Percentiles rank a stretch among this genome's conserved stretches.
Evolutionary conservation across 1,140 invertebrate genomes (phyloP).

Genomic region (Polypedilum vanderplanki): DNA sequence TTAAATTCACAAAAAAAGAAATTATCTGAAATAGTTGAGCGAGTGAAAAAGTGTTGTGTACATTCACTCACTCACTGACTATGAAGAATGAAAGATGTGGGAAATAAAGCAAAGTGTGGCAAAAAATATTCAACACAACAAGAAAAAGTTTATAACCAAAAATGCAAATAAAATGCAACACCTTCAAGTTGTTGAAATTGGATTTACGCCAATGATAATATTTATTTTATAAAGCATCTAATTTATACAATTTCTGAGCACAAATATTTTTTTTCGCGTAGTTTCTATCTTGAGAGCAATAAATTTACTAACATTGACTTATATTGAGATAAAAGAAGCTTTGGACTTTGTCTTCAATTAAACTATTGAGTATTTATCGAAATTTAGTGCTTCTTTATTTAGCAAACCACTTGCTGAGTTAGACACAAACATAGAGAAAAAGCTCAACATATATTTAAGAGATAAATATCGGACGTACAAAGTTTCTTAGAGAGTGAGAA

Average conservation of each 20-base stretch:
- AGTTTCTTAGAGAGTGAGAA: not conserved
- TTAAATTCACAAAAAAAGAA: too few relatives aligned
- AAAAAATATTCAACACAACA: not conserved
- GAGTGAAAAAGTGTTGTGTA: not conserved
- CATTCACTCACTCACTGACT: too few relatives aligned
- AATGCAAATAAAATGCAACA: slow-evolving; percentile 29
- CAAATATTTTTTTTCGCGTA: not conserved
- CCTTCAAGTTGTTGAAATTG: slow-evolving; percentile 28
- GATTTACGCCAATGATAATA: slow-evolving; percentile 26
- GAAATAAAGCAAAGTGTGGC: slow-evolving; percentile 12
- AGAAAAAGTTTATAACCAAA: slow-evolving; percentile 26
- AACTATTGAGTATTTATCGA: not conserved
- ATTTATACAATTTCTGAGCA: not conserved
- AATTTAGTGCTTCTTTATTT: not conserved
- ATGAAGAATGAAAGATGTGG: not conserved
- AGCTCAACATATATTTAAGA: too few relatives aligned
- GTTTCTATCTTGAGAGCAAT: not conserved
- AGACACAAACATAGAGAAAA: too few relatives aligned
- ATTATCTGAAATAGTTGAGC: too few relatives aligned
- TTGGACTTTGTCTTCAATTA: not conserved
- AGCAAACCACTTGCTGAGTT: not conserved
- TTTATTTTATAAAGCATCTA: slow-evolving; percentile 21
- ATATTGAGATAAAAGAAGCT: too few relatives aligned
- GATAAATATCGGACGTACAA: not conserved
- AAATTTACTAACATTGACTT: not conserved